Conservation (phyloP, 2,113 vertebrate species). For the Nothocercus nigrocapillus region DNA sequence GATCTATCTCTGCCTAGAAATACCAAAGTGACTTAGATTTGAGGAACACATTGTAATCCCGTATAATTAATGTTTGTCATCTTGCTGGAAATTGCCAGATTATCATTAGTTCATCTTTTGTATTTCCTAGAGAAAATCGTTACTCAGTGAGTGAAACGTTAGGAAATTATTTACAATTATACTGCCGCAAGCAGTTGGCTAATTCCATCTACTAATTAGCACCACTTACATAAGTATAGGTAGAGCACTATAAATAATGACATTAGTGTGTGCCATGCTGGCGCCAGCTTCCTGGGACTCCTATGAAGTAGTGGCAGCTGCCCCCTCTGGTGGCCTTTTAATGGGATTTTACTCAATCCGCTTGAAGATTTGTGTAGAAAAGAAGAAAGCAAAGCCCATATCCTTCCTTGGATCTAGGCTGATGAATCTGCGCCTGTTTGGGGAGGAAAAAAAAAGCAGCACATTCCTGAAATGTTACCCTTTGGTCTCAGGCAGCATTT, state of each 20-base stretch:
- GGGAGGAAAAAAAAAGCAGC: background rate
- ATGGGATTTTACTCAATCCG: background rate
- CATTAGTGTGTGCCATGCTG: background rate
- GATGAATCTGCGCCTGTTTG: background rate
- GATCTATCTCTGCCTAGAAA: background rate
- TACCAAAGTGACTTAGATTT: constrained; percentile 36
- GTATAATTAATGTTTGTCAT: constrained; percentile 68
- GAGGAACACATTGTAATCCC: constrained; percentile 49
- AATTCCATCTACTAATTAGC: constrained; percentile 74
- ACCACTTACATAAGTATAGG: constrained; percentile 59
- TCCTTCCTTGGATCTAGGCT: background rate
- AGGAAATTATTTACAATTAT: constrained; percentile 74
- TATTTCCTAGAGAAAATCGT: constrained; percentile 70
- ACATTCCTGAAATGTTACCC: background rate
- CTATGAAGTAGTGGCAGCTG: background rate
- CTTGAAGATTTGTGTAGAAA: background rate
- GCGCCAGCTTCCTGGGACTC: background rate
- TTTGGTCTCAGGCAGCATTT: background rate
- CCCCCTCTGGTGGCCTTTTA: constrained; percentile 32
- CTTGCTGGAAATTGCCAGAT: constrained; percentile 60
- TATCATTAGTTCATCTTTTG: constrained; percentile 71
- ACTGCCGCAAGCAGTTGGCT: constrained; percentile 59
- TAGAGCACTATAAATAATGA: constrained; percentile 52
- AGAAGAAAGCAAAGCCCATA: background rate
- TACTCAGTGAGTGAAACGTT: constrained; percentile 34